phyloP scores from a whole-genome alignment of 2,113 vertebrate genomes.

The Marmota monax region DNA sequence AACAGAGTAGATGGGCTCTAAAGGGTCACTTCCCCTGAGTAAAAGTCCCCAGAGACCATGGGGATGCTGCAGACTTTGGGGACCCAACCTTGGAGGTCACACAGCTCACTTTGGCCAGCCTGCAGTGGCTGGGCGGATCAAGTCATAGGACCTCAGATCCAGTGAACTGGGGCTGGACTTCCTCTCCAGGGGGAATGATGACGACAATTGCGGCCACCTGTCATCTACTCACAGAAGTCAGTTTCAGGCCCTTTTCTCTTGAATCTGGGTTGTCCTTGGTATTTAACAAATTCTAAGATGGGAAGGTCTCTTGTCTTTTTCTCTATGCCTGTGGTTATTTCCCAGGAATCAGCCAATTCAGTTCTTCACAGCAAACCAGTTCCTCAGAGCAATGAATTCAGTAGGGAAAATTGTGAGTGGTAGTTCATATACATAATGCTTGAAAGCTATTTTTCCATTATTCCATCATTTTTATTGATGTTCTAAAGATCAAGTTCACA shows the following conservation, averaged over 20 bases:
- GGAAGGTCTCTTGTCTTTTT: background rate
- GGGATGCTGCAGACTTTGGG: no score
- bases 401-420: background rate
- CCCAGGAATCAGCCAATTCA: background rate
- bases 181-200: background rate
- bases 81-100: no score
- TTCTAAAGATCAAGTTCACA: background rate
- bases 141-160: background rate
- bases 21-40: background rate
- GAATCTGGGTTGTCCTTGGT: background rate
- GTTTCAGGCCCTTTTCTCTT: no score
- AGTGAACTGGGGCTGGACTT: background rate
- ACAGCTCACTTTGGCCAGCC: no score
- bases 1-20: fast-evolving
- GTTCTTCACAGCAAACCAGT: background rate
- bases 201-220: no score
- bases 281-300: background rate
- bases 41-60: background rate
- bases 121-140: background rate
- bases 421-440: background rate
- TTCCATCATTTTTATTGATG: background rate
- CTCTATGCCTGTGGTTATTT: background rate
- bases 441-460: background rate
- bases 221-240: background rate
- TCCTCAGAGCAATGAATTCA: background rate